Percentiles rank a stretch among this genome's conserved stretches.
Evolutionary conservation across 2,797 vertebrate species (phyloP).

Genomic region (Leptodactylus fallax): DNA sequence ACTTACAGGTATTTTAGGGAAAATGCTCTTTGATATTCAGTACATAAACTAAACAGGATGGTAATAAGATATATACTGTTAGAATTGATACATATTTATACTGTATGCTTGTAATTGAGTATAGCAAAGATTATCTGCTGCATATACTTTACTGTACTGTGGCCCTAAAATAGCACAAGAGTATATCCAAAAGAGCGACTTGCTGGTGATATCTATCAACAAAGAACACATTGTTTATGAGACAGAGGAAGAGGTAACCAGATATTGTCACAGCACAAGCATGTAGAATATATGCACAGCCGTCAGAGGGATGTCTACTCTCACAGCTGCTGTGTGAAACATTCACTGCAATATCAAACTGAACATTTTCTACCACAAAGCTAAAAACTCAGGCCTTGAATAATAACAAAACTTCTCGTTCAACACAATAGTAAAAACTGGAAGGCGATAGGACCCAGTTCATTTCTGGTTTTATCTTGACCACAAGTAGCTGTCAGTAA

Average conservation of each 20-base stretch:
- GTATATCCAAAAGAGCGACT: constrained; percentile 18
- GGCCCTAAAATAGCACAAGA: constrained; percentile 18
- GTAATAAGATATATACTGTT: no score
- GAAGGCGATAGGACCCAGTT: constrained; percentile 78
- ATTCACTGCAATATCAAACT: not conserved
- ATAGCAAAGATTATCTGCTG: no score
- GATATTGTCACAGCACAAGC: constrained; percentile 50
- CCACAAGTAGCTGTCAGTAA: constrained; percentile 83
- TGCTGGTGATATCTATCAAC: constrained; percentile 36
- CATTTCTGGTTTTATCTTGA: constrained; percentile 77
- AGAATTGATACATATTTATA: no score
- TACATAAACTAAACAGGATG: no score
- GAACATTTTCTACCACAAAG: constrained; percentile 12
- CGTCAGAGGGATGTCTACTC: constrained; percentile 13
- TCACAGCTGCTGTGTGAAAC: constrained; percentile 13
- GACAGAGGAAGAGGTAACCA: constrained; percentile 56
- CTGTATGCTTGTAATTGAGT: no score
- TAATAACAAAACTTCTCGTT: not conserved
- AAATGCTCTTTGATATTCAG: no score
- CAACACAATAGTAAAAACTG: constrained; percentile 32
- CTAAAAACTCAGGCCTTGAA: not conserved
- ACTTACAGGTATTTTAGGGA: not conserved
- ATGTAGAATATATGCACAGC: not conserved
- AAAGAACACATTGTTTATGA: constrained; percentile 53
- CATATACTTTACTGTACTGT: not conserved